Evolutionary conservation across 2,113 vertebrate genomes (phyloP), one percentile per base, ranked within the genome.

Genomic region (Ictalurus furcatus): DNA sequence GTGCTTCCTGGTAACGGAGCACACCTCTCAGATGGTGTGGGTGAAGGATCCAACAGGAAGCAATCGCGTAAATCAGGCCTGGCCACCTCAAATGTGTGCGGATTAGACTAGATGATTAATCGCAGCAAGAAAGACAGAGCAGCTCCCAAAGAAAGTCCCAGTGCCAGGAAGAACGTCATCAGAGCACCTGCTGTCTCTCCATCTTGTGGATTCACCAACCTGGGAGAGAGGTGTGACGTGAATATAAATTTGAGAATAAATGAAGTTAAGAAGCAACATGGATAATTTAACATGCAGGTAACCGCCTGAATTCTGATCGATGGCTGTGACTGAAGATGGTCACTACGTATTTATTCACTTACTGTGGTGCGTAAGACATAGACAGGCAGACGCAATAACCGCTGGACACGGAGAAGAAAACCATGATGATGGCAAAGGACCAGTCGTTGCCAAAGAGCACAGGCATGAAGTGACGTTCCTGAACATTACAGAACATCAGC

Each of bases 301-400:
- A 48, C 4, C 1, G 74, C 19, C 23, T 79, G 48, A 52, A 79
- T 3, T 52, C 6, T 54, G 48, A 30, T 30, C 4, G 78, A 56
- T 9, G 44, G 2, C 6, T 3, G n/a, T 79, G 7, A 76, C 34
- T 23, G 1, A 21, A 40, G 73, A 28, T 48, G 19, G 5, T 11
- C 34, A 44, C 19, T 76, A 14, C 2, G 34, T 61, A 40, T 16
- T 13, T 63, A 82, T 63, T 63, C 6, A 95, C 96, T 96, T 91
- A 98, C 97, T 96, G 97, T 25, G 97, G 97, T 0, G 97, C 97
- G 88, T 97, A 96, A 87, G 97, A 96, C 97, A 98, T 98, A 92
- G 97, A 96, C 12, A 98, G 96, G 83, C 97, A 97, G 87, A 97
- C 95, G 0, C 95, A 96, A 93, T 98, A 98, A 80, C 97, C 97